Percentiles rank a stretch among this genome's conserved stretches.
These are phyloP conservation scores for Pogonophryne albipinna DNA, from an alignment of 2,797 vertebrate species.

Conservation along the genomic window DNA sequence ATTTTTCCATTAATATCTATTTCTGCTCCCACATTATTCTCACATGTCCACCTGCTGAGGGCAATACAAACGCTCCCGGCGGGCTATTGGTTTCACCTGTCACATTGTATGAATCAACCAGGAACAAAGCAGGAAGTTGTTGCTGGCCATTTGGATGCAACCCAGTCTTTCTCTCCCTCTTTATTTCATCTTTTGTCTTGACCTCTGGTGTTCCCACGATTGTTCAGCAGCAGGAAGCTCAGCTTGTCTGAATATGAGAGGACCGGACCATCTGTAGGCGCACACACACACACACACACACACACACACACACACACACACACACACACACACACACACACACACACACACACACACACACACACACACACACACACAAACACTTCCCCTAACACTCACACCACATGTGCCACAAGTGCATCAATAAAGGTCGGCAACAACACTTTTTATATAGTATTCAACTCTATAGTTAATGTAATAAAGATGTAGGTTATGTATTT, in stretches of 20 bases:
- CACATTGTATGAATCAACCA: slow-evolving; percentile 75
- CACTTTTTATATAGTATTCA: neutral
- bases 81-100: slow-evolving; percentile 81
- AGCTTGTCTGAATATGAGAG: slow-evolving; percentile 90
- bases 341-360: slow-evolving; percentile 65
- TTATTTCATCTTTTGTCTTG: slow-evolving; percentile 81
- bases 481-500: neutral
- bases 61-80: slow-evolving; percentile 57
- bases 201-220: slow-evolving; percentile 93
- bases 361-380: neutral
- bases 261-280: slow-evolving; percentile 94
- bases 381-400: slow-evolving; percentile 40
- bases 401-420: slow-evolving; percentile 4
- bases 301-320: slow-evolving; percentile 8
- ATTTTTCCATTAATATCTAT: slow-evolving; percentile 45
- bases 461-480: neutral
- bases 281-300: slow-evolving; percentile 59
- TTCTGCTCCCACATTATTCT: slow-evolving; percentile 65
- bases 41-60: slow-evolving; percentile 70
- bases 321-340: slow-evolving; percentile 67
- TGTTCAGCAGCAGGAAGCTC: slow-evolving; percentile 87
- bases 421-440: neutral
- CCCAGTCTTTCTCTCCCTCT: slow-evolving; percentile 78
- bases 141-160: slow-evolving; percentile 89
- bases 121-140: slow-evolving; percentile 80